Evolutionary conservation across 2,888 invertebrate species (phyloP).

Genomic region (Drosophila falleni): DNA sequence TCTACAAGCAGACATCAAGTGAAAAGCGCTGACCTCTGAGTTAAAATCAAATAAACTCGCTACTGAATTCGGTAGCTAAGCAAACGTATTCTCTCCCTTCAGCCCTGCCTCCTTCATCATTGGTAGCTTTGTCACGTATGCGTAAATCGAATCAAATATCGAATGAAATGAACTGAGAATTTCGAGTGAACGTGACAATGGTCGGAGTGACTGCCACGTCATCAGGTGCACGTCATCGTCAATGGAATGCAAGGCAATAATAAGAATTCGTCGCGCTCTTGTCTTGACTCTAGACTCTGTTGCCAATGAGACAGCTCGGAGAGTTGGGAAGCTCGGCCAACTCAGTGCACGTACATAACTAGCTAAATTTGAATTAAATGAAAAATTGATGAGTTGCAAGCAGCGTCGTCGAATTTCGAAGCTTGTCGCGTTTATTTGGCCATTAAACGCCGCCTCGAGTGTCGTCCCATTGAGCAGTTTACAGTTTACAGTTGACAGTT

Average conservation of each 20-base stretch:
- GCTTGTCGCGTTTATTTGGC: conserved; percentile 67
- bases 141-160: conserved; percentile 44
- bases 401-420: conserved; percentile 36
- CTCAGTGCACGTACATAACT: conserved; percentile 44
- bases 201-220: conserved; percentile 36
- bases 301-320: conserved; percentile 1
- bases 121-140: conserved; percentile 64
- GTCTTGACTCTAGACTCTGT: conserved; percentile 32
- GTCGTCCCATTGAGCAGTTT: conserved; percentile 47
- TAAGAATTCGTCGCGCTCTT: conserved; percentile 73
- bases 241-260: conserved; percentile 77
- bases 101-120: conserved; percentile 12
- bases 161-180: conserved; percentile 40
- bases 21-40: conserved; percentile 44
- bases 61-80: conserved; percentile 16
- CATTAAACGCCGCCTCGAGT: conserved; percentile 72
- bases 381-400: conserved; percentile 77
- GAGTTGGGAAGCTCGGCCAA: not conserved
- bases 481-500: conserved; percentile 62
- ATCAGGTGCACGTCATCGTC: conserved; percentile 66
- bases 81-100: not conserved
- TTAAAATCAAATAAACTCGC: not conserved
- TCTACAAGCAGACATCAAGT: conserved; percentile 7
- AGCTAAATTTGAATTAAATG: conserved; percentile 79
- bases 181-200: conserved; percentile 46